Evolutionary conservation across 2,113 vertebrate genomes (phyloP).

Genomic region (Ornithorhynchus anatinus): DNA sequence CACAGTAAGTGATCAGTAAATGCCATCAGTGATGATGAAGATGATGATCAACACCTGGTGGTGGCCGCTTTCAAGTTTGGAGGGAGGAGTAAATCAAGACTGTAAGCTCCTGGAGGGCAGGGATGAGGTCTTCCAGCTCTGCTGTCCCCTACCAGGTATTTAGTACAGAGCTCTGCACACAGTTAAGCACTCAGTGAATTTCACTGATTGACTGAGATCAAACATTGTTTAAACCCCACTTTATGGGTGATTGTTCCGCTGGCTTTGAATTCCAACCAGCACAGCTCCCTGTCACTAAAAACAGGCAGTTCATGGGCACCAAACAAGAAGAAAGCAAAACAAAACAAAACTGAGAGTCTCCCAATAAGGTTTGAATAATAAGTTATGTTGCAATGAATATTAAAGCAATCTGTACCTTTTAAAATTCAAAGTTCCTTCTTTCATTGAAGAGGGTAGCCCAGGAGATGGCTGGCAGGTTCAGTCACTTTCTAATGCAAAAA

Average conservation of each 20-base stretch:
- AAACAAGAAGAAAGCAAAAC: conserved; percentile 58
- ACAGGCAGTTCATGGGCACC: conserved; percentile 72
- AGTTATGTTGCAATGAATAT: conserved; percentile 97
- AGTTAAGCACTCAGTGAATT: no score
- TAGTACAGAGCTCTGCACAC: no score
- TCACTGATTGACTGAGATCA: no score
- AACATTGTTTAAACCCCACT: conserved; percentile 32
- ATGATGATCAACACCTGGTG: conserved; percentile 30
- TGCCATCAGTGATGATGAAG: no score
- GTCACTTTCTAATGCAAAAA: conserved; percentile 94
- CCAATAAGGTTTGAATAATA: conserved; percentile 92
- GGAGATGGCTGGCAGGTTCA: conserved; percentile 90
- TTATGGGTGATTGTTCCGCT: conserved; percentile 30
- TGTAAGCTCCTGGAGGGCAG: no score
- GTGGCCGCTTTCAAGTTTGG: accelerated
- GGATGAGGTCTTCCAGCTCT: no score
- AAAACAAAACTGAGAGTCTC: conserved; percentile 75
- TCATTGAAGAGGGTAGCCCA: conserved; percentile 91
- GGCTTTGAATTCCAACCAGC: conserved; percentile 53
- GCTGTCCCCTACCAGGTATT: no score
- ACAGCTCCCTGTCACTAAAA: conserved; percentile 54
- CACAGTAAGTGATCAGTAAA: no score
- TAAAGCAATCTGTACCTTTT: conserved; percentile 99
- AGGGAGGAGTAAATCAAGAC: neutral
- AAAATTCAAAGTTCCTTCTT: conserved; percentile 90